These are phyloP conservation scores for Parnassius apollo DNA, from an alignment of 2,888 invertebrate genomes.

Conservation along the genomic window DNA sequence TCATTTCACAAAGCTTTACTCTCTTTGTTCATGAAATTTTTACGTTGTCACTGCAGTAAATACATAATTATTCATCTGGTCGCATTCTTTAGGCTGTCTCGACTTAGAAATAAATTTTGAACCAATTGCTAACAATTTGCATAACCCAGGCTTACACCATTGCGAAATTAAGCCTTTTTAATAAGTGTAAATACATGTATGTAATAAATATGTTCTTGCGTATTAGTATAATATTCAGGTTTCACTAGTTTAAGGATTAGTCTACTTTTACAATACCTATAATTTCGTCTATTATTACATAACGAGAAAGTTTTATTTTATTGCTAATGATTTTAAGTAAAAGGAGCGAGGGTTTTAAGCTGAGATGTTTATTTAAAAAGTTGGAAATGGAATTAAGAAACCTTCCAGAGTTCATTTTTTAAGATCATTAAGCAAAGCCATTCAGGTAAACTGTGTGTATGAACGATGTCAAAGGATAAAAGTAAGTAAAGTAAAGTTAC, in stretches of 20 bases:
- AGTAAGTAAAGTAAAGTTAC: too few relatives aligned
- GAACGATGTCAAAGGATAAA: background rate
- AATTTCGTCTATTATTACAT: too few relatives aligned
- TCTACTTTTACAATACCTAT: too few relatives aligned
- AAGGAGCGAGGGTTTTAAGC: background rate
- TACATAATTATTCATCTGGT: constrained; percentile 17
- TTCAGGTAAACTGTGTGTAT: background rate
- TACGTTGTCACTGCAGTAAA: constrained; percentile 18
- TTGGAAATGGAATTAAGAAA: background rate
- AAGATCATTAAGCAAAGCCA: constrained; percentile 4
- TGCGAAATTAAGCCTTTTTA: too few relatives aligned
- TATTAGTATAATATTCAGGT: too few relatives aligned
- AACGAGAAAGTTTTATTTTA: too few relatives aligned
- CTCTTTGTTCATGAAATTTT: constrained; percentile 21
- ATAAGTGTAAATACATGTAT: too few relatives aligned
- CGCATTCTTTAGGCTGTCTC: constrained; percentile 12
- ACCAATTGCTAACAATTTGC: constrained; percentile 11
- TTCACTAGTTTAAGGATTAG: too few relatives aligned
- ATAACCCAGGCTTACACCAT: background rate
- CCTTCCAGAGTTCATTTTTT: background rate
- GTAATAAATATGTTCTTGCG: too few relatives aligned
- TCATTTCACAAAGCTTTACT: constrained; percentile 7
- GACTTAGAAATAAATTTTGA: constrained; percentile 17
- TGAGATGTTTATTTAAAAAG: background rate
- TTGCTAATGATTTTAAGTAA: too few relatives aligned